Percentiles rank a stretch among this genome's conserved stretches.
Evolutionary conservation across 2,113 vertebrate genomes (phyloP).

Genomic region (Phalacrocorax aristotelis): DNA sequence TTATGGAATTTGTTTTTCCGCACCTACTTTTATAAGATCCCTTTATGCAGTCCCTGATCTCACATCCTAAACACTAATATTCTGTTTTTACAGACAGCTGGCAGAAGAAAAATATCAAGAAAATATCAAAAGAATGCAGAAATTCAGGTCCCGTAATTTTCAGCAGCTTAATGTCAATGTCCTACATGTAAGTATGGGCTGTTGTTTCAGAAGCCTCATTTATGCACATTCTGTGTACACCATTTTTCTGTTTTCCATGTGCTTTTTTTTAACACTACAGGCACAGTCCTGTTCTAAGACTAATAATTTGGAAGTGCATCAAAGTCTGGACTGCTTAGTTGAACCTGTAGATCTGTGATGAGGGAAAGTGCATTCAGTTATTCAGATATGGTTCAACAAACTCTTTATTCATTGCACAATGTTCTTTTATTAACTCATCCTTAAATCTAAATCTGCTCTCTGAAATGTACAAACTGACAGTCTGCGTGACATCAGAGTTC

Average conservation of each 20-base stretch:
- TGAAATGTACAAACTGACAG: not conserved
- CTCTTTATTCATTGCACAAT: not conserved
- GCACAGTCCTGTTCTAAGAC: not conserved
- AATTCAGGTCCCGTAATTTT: slow-evolving; percentile 72
- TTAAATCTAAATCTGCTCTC: not conserved
- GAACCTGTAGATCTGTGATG: not conserved
- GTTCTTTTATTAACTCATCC: not conserved
- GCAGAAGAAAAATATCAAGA: slow-evolving; percentile 84
- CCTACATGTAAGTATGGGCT: slow-evolving; percentile 64
- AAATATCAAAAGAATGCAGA: slow-evolving; percentile 75
- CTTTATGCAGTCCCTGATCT: not conserved
- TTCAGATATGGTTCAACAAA: not conserved
- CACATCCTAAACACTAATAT: not conserved
- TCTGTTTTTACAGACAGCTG: slow-evolving; percentile 73
- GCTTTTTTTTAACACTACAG: not conserved
- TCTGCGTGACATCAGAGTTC: not conserved
- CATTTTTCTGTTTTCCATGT: not conserved
- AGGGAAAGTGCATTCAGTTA: not conserved
- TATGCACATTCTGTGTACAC: not conserved
- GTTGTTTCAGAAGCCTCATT: not conserved
- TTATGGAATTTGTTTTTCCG: not conserved
- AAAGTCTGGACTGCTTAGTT: not conserved
- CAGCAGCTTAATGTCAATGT: slow-evolving; percentile 63
- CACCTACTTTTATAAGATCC: not conserved
- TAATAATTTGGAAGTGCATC: not conserved